These are phyloP conservation scores for Rutilus rutilus DNA, from an alignment of 2,113 vertebrate species.

Conservation along the genomic window DNA sequence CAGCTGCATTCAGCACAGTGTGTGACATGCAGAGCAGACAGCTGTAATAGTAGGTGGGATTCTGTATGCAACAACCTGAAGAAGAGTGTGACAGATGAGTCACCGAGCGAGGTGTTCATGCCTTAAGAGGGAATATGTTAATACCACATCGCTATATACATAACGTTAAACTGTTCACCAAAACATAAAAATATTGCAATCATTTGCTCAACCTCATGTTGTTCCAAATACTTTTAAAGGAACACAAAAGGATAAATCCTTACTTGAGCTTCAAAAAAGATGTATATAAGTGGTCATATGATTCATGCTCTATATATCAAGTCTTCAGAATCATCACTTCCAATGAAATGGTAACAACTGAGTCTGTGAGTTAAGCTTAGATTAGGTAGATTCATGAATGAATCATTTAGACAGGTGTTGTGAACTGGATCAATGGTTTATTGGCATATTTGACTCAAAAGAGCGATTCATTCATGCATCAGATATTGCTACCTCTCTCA, in stretches of 20 bases:
- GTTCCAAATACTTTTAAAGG: not conserved
- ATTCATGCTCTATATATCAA: not conserved
- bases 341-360: not conserved
- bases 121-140: constrained; percentile 8
- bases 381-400: not conserved
- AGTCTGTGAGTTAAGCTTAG: not conserved
- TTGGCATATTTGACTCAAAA: not conserved
- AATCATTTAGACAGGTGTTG: not conserved
- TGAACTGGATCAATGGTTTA: not conserved
- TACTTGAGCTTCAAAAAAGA: not conserved
- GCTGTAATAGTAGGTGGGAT: constrained; percentile 16
- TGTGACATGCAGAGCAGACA: constrained; percentile 9
- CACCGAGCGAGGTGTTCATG: not conserved
- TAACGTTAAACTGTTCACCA: not conserved
- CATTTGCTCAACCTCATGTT: not conserved
- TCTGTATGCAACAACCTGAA: constrained; percentile 17
- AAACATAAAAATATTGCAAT: not conserved
- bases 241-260: not conserved
- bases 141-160: not conserved
- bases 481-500: not conserved
- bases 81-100: constrained; percentile 20
- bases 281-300: not conserved
- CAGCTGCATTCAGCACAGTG: constrained; percentile 2
- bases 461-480: not conserved
- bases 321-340: not conserved